Conservation (phyloP, 1,140 invertebrate species). For the Lethocerus indicus region DNA sequence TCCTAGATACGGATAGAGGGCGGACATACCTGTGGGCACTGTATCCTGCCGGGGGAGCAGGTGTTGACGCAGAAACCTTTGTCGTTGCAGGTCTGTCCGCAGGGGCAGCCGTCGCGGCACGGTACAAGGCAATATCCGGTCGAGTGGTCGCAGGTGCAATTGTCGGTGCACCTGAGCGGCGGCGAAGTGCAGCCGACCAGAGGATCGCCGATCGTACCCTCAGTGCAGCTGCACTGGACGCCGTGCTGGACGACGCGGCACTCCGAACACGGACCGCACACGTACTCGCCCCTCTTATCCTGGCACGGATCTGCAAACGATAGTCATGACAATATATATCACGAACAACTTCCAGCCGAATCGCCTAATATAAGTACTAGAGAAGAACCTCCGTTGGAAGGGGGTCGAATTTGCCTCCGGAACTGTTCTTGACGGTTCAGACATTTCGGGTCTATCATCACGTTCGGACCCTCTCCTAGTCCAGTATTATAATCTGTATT, state of each 20-base stretch:
- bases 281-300: slow-evolving; percentile 30
- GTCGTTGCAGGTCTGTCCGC: slow-evolving; percentile 51
- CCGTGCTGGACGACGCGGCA: slow-evolving; percentile 69
- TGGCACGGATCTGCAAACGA: slow-evolving; percentile 65
- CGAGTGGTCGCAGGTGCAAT: slow-evolving; percentile 51
- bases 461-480: too few relatives aligned
- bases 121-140: slow-evolving; percentile 53
- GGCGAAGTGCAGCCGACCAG: slow-evolving; percentile 50
- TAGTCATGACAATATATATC: too few relatives aligned
- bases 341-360: too few relatives aligned
- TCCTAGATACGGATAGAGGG: too few relatives aligned
- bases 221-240: slow-evolving; percentile 65
- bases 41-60: slow-evolving; percentile 29
- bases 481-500: too few relatives aligned
- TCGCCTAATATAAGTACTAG: too few relatives aligned
- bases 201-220: slow-evolving; percentile 64
- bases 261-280: slow-evolving; percentile 70
- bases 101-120: slow-evolving; percentile 55
- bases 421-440: too few relatives aligned
- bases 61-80: slow-evolving; percentile 39
- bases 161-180: slow-evolving; percentile 41
- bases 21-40: too few relatives aligned
- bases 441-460: too few relatives aligned
- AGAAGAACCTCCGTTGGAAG: too few relatives aligned
- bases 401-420: too few relatives aligned